Conservation (phyloP, 2,888 invertebrate genomes). For the Pyrrhosoma nymphula region DNA sequence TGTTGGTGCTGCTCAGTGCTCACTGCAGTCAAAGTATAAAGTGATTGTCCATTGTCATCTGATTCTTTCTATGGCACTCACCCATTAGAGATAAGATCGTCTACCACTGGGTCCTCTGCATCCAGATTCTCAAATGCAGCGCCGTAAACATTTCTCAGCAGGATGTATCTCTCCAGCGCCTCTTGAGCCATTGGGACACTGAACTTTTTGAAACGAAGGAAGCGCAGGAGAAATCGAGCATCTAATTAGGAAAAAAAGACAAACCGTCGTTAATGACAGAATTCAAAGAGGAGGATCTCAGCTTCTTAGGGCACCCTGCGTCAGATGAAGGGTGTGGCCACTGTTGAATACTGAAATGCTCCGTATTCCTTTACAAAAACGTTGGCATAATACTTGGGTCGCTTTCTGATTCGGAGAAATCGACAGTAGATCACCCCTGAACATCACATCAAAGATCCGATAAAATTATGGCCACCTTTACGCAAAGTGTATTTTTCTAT, state of each 20-base stretch:
- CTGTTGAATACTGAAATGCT: not conserved
- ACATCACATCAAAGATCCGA: too few species aligned
- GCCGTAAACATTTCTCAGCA: conserved; percentile 75
- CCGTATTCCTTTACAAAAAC: not conserved
- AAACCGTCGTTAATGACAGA: not conserved
- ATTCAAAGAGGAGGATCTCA: not conserved
- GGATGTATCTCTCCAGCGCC: conserved; percentile 76
- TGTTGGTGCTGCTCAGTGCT: not conserved
- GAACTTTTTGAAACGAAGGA: conserved; percentile 90
- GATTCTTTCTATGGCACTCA: conserved; percentile 71
- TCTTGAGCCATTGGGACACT: conserved; percentile 86
- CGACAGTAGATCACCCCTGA: too few species aligned
- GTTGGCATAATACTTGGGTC: not conserved
- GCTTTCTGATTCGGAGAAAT: not conserved
- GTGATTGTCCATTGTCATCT: not conserved
- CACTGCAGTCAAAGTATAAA: not conserved
- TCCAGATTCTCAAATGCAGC: conserved; percentile 76
- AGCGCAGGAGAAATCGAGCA: conserved; percentile 85
- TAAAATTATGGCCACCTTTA: too few species aligned
- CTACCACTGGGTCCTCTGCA: conserved; percentile 74
- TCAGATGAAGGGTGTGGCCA: not conserved
- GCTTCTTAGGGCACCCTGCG: not conserved
- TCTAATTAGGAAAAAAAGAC: conserved; percentile 79
- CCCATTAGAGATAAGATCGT: conserved; percentile 76
- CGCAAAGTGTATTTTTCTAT: too few species aligned